Percentiles rank a stretch among this genome's conserved stretches.
phyloP scores from a whole-genome alignment of 2,888 invertebrate species.

The Limnephilus lunatus region DNA sequence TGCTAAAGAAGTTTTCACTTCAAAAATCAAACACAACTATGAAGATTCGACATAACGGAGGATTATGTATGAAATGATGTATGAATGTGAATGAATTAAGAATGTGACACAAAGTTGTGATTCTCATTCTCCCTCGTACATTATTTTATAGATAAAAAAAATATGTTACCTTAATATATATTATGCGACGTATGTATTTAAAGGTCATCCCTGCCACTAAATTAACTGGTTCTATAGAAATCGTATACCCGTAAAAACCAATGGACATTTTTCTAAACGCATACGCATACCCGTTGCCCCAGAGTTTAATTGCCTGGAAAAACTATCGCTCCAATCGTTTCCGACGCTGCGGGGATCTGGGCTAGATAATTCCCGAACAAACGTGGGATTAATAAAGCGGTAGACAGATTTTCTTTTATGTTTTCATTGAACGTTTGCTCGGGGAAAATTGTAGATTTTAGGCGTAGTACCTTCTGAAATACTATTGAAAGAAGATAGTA shows the following conservation, averaged over 20 bases:
- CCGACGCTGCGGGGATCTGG: constrained; percentile 6
- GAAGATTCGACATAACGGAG: too few relatives aligned
- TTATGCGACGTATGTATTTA: background rate
- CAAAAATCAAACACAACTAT: too few relatives aligned
- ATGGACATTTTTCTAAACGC: background rate
- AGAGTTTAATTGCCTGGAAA: constrained; percentile 15
- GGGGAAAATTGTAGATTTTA: background rate
- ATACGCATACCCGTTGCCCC: background rate
- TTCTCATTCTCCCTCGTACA: too few relatives aligned
- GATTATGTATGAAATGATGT: too few relatives aligned
- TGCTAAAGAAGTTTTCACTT: too few relatives aligned
- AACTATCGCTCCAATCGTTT: background rate
- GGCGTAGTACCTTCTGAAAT: background rate
- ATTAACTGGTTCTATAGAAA: background rate
- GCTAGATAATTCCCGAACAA: background rate
- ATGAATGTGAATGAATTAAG: too few relatives aligned
- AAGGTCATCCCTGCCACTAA: background rate
- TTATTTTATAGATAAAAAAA: too few relatives aligned
- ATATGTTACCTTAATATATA: background rate
- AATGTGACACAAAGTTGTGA: too few relatives aligned
- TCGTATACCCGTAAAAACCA: background rate
- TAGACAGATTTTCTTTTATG: background rate
- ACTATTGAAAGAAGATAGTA: background rate
- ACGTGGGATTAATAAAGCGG: background rate
- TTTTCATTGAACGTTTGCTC: background rate